phyloP scores from a whole-genome alignment of 2,888 invertebrate genomes.

The Tillus elongatus region DNA sequence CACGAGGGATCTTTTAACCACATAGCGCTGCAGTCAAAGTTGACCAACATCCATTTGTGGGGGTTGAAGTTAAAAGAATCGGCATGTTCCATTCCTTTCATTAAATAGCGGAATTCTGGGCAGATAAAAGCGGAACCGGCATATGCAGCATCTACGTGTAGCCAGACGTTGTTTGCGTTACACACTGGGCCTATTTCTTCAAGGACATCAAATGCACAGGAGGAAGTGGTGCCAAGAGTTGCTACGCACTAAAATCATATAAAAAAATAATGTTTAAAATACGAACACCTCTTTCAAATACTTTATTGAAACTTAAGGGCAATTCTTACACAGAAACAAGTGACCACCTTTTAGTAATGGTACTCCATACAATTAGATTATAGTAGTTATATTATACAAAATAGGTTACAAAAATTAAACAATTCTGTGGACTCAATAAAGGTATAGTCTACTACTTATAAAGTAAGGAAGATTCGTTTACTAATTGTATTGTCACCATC shows the following conservation, averaged over 20 bases:
- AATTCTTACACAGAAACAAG: too few relatives aligned
- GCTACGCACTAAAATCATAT: slow-evolving; percentile 56
- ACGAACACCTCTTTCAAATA: too few relatives aligned
- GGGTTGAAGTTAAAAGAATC: slow-evolving; percentile 99
- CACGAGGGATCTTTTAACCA: slow-evolving; percentile 87
- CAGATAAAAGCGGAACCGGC: slow-evolving; percentile 95
- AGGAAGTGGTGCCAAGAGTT: slow-evolving; percentile 92
- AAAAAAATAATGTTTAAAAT: too few relatives aligned
- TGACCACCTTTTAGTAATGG: too few relatives aligned
- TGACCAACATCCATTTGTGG: slow-evolving; percentile 98
- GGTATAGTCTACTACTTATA: too few relatives aligned
- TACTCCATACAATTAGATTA: too few relatives aligned
- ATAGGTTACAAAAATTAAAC: too few relatives aligned
- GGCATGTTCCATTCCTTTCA: slow-evolving; percentile 81
- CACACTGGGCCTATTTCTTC: slow-evolving; percentile 89
- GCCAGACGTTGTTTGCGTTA: slow-evolving; percentile 64
- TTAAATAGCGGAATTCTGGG: slow-evolving; percentile 85
- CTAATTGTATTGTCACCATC: too few relatives aligned
- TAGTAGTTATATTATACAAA: too few relatives aligned
- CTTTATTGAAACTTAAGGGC: too few relatives aligned
- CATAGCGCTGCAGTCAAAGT: slow-evolving; percentile 97
- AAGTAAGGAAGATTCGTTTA: too few relatives aligned
- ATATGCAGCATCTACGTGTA: slow-evolving; percentile 96
- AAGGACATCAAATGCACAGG: slow-evolving; percentile 86
- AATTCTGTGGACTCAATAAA: too few relatives aligned